Evolutionary conservation across 2,888 invertebrate species (phyloP).

Genomic region (Belgica antarctica): DNA sequence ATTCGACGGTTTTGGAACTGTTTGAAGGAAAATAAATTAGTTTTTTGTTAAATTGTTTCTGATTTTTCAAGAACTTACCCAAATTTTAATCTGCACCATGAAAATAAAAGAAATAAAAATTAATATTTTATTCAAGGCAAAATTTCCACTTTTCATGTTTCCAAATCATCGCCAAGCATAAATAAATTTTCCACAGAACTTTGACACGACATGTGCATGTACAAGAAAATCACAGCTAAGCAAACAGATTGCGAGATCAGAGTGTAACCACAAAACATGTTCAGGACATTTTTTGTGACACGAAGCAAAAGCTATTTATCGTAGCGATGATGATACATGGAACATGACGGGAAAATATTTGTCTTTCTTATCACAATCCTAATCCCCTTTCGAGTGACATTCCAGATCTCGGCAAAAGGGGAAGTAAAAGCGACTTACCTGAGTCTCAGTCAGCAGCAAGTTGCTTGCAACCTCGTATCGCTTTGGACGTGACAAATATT

Average conservation of each 20-base stretch:
- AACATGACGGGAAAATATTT: slow-evolving; percentile 26
- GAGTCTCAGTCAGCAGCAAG: slow-evolving; percentile 96
- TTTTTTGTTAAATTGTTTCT: neutral
- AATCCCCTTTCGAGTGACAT: neutral
- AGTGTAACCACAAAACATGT: slow-evolving; percentile 40
- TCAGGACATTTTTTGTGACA: slow-evolving; percentile 11
- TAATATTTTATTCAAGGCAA: neutral
- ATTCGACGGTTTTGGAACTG: slow-evolving; percentile 95
- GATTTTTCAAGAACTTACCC: neutral
- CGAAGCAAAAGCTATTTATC: slow-evolving; percentile 31
- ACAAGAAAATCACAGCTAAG: slow-evolving; percentile 11
- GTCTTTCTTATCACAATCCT: slow-evolving; percentile 38
- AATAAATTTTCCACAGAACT: too few relatives aligned
- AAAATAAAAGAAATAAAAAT: slow-evolving; percentile 4
- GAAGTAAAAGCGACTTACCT: slow-evolving; percentile 60
- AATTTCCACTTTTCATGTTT: neutral
- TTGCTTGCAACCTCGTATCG: slow-evolving; percentile 98
- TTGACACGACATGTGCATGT: neutral
- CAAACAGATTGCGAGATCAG: neutral
- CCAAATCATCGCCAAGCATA: too few relatives aligned
- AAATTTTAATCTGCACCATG: slow-evolving; percentile 32
- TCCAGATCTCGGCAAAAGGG: neutral
- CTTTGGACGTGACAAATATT: slow-evolving; percentile 96
- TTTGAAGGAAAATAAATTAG: slow-evolving; percentile 44
- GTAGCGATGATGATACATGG: slow-evolving; percentile 33